Conservation (phyloP, 2,113 vertebrate species). For the Limnothrissa miodon region DNA sequence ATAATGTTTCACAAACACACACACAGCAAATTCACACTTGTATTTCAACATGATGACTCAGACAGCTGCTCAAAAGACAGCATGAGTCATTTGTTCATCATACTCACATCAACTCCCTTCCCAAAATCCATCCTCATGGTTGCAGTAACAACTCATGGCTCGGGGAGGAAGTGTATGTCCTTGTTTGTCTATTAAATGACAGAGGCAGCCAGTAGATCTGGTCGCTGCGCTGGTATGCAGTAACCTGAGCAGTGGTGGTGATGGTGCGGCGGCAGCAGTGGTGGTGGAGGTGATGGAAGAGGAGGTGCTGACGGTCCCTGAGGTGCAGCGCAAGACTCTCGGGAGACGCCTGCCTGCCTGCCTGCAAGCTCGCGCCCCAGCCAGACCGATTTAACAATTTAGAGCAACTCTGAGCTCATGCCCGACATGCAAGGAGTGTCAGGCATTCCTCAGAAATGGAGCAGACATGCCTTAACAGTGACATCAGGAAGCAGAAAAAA, state of each 20-base stretch:
- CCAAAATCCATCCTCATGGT: neutral
- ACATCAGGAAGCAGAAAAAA: conserved; percentile 1
- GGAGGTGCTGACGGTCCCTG: neutral
- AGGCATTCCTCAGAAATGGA: neutral
- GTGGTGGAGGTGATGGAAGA: neutral
- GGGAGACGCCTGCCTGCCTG: neutral
- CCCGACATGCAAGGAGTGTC: conserved; percentile 18
- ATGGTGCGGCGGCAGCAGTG: neutral
- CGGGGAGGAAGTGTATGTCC: neutral
- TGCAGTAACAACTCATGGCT: neutral
- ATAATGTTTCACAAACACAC: neutral
- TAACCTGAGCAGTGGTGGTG: neutral
- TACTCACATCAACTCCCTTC: neutral
- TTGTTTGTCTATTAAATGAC: conserved; percentile 18
- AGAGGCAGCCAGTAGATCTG: conserved; percentile 15
- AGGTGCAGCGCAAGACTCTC: neutral
- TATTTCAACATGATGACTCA: neutral
- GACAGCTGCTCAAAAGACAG: neutral
- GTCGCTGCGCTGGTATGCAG: neutral
- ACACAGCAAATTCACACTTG: neutral
- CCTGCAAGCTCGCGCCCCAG: neutral
- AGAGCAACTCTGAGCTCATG: neutral
- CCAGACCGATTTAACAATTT: neutral
- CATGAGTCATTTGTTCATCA: neutral
- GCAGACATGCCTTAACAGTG: conserved; percentile 21